Evolutionary conservation across 2,113 vertebrate genomes (phyloP).

Genomic region (Scolopax mira): DNA sequence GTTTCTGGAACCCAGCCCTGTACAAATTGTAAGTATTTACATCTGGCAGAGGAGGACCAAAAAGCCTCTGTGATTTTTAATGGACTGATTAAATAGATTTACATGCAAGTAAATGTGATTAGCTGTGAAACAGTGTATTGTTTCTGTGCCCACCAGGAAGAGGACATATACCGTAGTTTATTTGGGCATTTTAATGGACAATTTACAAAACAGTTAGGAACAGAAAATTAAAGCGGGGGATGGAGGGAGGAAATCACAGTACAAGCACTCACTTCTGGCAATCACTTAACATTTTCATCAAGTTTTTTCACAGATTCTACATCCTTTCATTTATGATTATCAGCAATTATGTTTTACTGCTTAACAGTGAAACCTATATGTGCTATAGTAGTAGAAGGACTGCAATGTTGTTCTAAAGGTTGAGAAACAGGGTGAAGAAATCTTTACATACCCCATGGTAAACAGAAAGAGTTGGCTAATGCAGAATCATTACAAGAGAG

Average conservation of each 20-base stretch:
- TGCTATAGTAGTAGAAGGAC: background rate
- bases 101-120: background rate
- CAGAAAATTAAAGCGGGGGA: background rate
- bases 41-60: background rate
- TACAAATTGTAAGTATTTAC: background rate
- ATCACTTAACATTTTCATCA: background rate
- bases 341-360: background rate
- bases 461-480: background rate
- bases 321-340: background rate
- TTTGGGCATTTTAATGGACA: background rate
- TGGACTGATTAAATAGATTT: background rate
- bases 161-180: background rate
- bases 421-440: background rate
- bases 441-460: background rate
- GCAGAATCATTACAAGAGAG: background rate
- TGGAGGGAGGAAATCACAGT: accelerated
- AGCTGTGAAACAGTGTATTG: background rate
- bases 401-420: background rate
- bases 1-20: background rate
- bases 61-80: background rate
- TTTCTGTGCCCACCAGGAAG: background rate
- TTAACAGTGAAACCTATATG: background rate
- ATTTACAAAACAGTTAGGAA: background rate
- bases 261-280: background rate
- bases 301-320: background rate